Evolutionary conservation across 2,797 vertebrate species (phyloP).

Genomic region (Astyanax mexicanus): DNA sequence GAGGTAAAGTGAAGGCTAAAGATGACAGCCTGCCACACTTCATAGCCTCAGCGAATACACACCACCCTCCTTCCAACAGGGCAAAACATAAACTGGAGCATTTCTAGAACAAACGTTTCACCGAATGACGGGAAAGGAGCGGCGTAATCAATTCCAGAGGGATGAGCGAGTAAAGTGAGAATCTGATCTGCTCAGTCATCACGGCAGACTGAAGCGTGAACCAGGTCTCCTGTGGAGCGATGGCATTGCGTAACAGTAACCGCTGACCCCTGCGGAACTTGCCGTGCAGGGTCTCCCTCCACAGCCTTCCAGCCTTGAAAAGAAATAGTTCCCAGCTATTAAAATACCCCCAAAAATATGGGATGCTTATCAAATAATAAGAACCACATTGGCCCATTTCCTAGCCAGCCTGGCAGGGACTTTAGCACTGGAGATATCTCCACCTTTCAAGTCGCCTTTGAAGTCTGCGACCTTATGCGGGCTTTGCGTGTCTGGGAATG

Average conservation of each 20-base stretch:
- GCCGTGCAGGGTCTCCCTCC: conserved; percentile 58
- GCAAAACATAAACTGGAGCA: conserved; percentile 71
- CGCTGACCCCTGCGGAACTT: conserved; percentile 51
- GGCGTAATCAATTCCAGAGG: conserved; percentile 73
- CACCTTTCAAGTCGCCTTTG: conserved; percentile 79
- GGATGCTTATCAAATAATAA: conserved; percentile 89
- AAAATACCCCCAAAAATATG: conserved; percentile 85
- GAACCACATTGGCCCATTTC: conserved; percentile 82
- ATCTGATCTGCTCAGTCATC: conserved; percentile 57
- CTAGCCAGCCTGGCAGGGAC: conserved; percentile 62
- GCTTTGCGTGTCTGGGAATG: conserved; percentile 67
- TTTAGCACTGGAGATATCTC: conserved; percentile 72
- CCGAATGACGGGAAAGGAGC: conserved; percentile 65
- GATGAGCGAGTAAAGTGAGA: conserved; percentile 64
- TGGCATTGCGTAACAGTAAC: conserved; percentile 67
- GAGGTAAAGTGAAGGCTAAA: conserved; percentile 63
- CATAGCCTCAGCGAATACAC: conserved; percentile 70
- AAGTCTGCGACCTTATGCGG: conserved; percentile 71
- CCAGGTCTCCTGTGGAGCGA: conserved; percentile 45
- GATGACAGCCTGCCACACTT: conserved; percentile 72
- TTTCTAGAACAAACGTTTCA: background rate
- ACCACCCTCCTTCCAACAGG: conserved; percentile 67
- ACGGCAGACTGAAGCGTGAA: conserved; percentile 39
- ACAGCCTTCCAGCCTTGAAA: conserved; percentile 73
- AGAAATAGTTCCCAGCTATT: conserved; percentile 77